phyloP scores from a whole-genome alignment of 2,797 vertebrate species.

The Tachyglossus aculeatus region DNA sequence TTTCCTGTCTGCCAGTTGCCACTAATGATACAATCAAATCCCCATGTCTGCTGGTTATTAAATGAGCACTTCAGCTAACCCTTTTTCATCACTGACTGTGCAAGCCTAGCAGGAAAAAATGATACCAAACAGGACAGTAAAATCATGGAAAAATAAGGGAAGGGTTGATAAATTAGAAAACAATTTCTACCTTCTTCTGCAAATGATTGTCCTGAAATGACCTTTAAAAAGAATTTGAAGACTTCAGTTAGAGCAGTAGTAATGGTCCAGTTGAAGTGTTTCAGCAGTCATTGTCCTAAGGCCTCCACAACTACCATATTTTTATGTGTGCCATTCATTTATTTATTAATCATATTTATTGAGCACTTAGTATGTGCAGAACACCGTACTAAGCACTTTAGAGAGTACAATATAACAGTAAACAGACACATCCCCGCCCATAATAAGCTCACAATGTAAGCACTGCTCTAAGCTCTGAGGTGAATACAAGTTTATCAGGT shows the following conservation, averaged over 20 bases:
- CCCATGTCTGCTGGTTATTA: constrained; percentile 11
- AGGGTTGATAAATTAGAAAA: background rate
- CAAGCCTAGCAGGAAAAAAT: background rate
- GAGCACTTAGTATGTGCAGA: no score
- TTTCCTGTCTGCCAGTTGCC: constrained; percentile 10
- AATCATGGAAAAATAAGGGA: background rate
- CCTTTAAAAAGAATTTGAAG: background rate
- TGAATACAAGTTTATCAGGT: background rate
- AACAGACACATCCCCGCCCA: no score
- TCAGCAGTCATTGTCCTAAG: no score
- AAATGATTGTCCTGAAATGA: constrained; percentile 3
- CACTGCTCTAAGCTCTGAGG: background rate
- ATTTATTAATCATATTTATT: no score
- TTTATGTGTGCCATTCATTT: no score
- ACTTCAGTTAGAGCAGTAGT: background rate
- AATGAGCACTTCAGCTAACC: constrained; percentile 12
- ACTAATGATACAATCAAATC: constrained; percentile 4
- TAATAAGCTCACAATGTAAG: no score
- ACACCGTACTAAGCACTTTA: no score
- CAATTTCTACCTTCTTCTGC: background rate
- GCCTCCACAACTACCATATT: no score
- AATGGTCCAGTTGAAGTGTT: background rate
- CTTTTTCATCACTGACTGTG: background rate
- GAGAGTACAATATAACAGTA: no score
- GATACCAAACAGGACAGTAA: background rate